phyloP scores from a whole-genome alignment of 2,888 invertebrate species.

The Horisme vitalbata region DNA sequence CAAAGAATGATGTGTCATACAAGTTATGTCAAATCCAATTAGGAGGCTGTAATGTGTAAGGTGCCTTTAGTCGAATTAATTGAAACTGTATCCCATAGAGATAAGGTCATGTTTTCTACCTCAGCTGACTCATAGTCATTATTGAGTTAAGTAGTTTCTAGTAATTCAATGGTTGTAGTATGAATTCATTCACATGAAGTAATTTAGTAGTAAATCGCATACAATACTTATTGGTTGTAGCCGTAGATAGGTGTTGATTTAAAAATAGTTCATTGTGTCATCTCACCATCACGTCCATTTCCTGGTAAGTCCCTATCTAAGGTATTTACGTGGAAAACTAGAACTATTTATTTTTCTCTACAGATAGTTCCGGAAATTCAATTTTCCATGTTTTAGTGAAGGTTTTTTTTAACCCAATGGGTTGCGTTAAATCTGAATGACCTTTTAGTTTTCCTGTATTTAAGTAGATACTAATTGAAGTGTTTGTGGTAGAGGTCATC shows the following conservation, averaged over 20 bases:
- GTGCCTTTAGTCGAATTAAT: not conserved
- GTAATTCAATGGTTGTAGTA: slow-evolving; percentile 2
- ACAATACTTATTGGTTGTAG: not conserved
- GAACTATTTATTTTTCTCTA: too few species aligned
- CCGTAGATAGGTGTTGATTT: slow-evolving; percentile 1
- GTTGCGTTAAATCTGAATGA: too few species aligned
- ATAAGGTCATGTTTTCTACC: slow-evolving; percentile 3
- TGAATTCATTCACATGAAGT: slow-evolving; percentile 17
- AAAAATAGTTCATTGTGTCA: slow-evolving; percentile 15
- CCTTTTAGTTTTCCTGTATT: too few species aligned
- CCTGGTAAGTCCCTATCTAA: too few species aligned
- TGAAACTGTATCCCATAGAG: slow-evolving; percentile 4
- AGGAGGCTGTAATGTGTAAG: slow-evolving; percentile 13
- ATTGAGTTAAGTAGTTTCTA: not conserved
- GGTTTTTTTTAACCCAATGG: too few species aligned
- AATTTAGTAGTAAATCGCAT: slow-evolving; percentile 20
- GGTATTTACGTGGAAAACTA: too few species aligned
- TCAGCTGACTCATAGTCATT: slow-evolving; percentile 9
- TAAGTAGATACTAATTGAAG: too few species aligned
- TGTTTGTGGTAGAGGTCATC: too few species aligned
- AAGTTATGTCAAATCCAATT: slow-evolving; percentile 35
- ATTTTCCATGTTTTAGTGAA: too few species aligned
- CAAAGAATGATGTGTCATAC: slow-evolving; percentile 31
- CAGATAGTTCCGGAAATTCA: too few species aligned
- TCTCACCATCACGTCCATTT: too few species aligned